Evolutionary conservation across 2,797 vertebrate genomes (phyloP), one percentile per base, ranked within the genome.

Genomic region (Adelosebastes latens): DNA sequence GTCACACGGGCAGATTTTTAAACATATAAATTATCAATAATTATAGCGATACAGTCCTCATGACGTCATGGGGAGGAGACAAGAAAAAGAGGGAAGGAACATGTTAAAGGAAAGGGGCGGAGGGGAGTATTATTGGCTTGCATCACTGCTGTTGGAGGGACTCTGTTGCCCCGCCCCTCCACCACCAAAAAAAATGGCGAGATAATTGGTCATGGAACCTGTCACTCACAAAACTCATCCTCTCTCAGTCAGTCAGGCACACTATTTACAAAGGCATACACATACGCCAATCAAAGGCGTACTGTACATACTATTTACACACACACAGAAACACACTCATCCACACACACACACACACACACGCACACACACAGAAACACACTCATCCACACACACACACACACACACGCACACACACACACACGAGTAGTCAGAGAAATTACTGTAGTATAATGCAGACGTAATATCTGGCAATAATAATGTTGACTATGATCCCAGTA

Each of bases 201-300:
- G 12, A 83, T 73, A 88, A 86, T 88, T 89, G 84, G 89, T 90
- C 83, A 87, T 88, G 85, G 80, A 88, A 87, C 56, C 75, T 60
- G 83, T 88, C 85, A 80, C 53, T 88, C 86, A 82, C 73, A 78
- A 80, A 86, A 88, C 72, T 60, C 89, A 87, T 84, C 83, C 87
- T 70, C 81, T 39, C 64, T 72, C 85, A 77, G 64, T 79, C 85
- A 77, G 65, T 79, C 93, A 94, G 70, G 77, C 93, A 88, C 84
- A 89, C 93, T 94, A 94, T 95, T 94, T 95, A 94, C 89, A 95
- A 94, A 93, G 90, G 92, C 91, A 91, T 82, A 92, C 88, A 91
- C 83, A 91, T 79, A 87, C 18, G 69, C 87, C 88, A 83, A 77
- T 87, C 87, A 86, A 69, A 93, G 88, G 92, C 92, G 86, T 89